Base-by-base conservation (phyloP, 1,140 invertebrate species). In the Apolygus lucorum region DNA sequence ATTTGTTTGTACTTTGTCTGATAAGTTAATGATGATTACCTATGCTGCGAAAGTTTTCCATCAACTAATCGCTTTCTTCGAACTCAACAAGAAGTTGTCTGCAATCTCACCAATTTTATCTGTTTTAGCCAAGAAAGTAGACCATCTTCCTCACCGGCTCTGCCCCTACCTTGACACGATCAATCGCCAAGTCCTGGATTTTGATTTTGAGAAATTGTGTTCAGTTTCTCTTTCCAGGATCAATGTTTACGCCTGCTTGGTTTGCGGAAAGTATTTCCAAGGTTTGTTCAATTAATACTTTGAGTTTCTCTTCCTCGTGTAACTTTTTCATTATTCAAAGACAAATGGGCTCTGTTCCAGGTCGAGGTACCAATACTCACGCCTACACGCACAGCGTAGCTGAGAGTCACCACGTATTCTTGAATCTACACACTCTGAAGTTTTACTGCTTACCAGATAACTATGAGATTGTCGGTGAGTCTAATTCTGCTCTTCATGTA, bases 191-290 rank as follows among this genome's bases (percentile, higher is more conserved):
- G 88, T 98, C 73, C 81, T 99, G 64, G 98, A 99, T 82, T 99
- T 99, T 85, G 98, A 99, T 83, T 99, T 99, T 85, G 98, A 99
- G 79, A 99, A 99, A 79, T 81, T 99, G 1, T 99, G 98, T 79
- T 99, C 96, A 0, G 90, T 99, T 24, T 98, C 96, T 1, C 79
- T 99, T 52, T 98, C 96, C 0, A 89, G 98, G 77, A 96, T 99
- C 67, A 99, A 99, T 84, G 96, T 99, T 25, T 99, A 99, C 81
- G 97, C 96, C n/a, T 99, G 98, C 79, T 83, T 99, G 29, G 95
- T 99, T 1, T 99, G 98, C 81, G 98, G 98, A 24, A 99, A 99
- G 82, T 99, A 99, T 79, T 99, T 99, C 78, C 98, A 91, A 84
- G 88, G 88, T 84, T 42, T 4, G 34, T 42, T 17, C 34, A 42